phyloP scores from a whole-genome alignment of 2,888 invertebrate species.

The Lysandra coridon region DNA sequence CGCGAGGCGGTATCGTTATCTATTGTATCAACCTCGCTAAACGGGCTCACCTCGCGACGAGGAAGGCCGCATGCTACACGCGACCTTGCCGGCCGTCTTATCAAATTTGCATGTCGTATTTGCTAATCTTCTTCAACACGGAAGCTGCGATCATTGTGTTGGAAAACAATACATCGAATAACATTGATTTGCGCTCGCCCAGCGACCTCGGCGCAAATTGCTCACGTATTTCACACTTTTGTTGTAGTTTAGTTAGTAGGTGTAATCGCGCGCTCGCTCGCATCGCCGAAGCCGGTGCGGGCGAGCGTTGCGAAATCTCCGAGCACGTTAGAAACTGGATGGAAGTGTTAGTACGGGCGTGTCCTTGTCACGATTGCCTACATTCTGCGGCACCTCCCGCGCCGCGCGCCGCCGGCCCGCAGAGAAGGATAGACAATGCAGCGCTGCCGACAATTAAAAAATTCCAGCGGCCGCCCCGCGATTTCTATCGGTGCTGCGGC shows the following conservation, averaged over 20 bases:
- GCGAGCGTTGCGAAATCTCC: slow-evolving; percentile 69
- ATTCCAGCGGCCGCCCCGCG: slow-evolving; percentile 47
- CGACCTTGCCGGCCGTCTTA: slow-evolving; percentile 57
- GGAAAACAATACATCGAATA: slow-evolving; percentile 34
- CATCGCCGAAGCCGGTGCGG: slow-evolving; percentile 61
- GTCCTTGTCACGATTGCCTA: slow-evolving; percentile 81
- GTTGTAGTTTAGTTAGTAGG: slow-evolving; percentile 56
- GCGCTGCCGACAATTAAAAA: slow-evolving; percentile 66
- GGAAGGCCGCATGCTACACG: slow-evolving; percentile 70
- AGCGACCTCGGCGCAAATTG: slow-evolving; percentile 37
- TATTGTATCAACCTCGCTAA: slow-evolving; percentile 42
- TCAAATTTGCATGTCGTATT: slow-evolving; percentile 44
- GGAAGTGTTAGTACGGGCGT: slow-evolving; percentile 79
- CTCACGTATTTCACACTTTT: slow-evolving; percentile 47
- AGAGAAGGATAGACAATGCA: slow-evolving; percentile 72
- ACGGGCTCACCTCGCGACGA: slow-evolving; percentile 68
- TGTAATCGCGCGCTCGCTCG: slow-evolving; percentile 63
- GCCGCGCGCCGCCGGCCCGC: slow-evolving; percentile 60
- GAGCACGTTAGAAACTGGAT: slow-evolving; percentile 79
- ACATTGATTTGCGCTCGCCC: slow-evolving; percentile 33
- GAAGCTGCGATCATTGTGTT: slow-evolving; percentile 29
- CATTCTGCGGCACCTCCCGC: slow-evolving; percentile 71
- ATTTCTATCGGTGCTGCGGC: slow-evolving; percentile 37
- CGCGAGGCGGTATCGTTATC: not conserved
- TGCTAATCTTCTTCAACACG: slow-evolving; percentile 36